Evolutionary conservation across 2,888 invertebrate species (phyloP), one percentile per base, ranked within the genome.

Genomic region (Eremobia ochroleuca): DNA sequence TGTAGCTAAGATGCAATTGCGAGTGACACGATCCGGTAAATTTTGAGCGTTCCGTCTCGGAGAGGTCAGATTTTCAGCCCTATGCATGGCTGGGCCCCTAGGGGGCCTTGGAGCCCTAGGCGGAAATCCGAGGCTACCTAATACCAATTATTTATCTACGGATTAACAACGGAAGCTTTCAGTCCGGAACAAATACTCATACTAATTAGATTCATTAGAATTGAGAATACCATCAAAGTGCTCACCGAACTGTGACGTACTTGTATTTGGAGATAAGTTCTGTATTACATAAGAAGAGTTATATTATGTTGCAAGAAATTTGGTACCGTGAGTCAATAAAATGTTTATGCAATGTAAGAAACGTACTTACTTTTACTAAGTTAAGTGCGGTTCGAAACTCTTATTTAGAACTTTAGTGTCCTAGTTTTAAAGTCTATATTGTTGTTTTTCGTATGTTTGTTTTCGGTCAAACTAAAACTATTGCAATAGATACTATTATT

Each of bases 291-390:
- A 83, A 74, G 11, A n/a, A 21, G 6, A 28, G 11, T 61, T 64
- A 15, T n/a, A 61, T 78, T n/a, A 61, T 78, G 77, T 76, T 66
- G 77, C 68, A 79, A 87, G 72, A 64, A 64, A 66, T 52, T 79
- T 40, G 55, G 68, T 78, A 64, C 40, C 34, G 31, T 77, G 73
- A 81, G 77, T 87, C 87, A 86, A 86, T 77, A 40, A 34, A 72
- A 69, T 61, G 61, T 78, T 61, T 86, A 88, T 84, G 87, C 86
- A 86, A 87, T 84, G 46, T 52, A 72, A 34, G 65, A 65, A 64
- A 74, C 66, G 64, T 76, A 71, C 34, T 37, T 74, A 52, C 28
- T 64, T 77, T 11, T 40, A 37, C 85, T 55, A 85, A 62, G 21
- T 76, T 78, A 49, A 21, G 0, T 79, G 34, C 55, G 15, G 49